Base-by-base conservation (phyloP, 2,797 vertebrate genomes). In the Macrochelys suwanniensis region DNA sequence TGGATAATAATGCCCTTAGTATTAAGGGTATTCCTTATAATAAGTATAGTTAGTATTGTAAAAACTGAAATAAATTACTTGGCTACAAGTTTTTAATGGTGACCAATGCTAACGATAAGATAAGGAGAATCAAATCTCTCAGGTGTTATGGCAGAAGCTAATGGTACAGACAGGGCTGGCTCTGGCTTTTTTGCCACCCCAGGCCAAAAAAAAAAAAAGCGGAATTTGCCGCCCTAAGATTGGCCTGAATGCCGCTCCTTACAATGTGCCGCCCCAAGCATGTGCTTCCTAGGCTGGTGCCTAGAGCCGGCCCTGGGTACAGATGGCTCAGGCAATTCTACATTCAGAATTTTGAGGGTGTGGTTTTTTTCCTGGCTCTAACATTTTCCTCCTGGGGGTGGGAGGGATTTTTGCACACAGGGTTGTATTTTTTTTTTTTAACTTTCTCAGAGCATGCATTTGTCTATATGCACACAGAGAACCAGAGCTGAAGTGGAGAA, bases 41-140 rank as follows among this genome's bases (percentile, higher is more conserved):
- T 47, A 82, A 93, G 59, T 31, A 82, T 42, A 89, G 84, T 11
- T 7, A 26, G 37, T 74, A 84, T 26, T 49, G 11, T 3, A 0
- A 0, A 0, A 82, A 89, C 17, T 0, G 2, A 49, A 7, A 19
- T 0, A 0, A 0, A 0, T 84, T 53, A 23, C 26, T 82, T 26
- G n/a, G 33, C 54, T 37, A 31, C 1, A 1, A 0, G 0, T 25
- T 26, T 1, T 0, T 54, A 85, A 83, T 47, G 81, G 61, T 0
- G 0, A 92, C 74, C 93, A 84, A 92, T 50, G 21, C 1, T 5
- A 82, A 54, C 0, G 0, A 76, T 10, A 68, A 91, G 89, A 56
- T 21, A 21, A 76, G 90, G 85, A 61, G 81, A 95, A 95, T 74
- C 21, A 49, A 80, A 2, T 33, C 54, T 89, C 81, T 90, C 68